These are phyloP conservation scores for Conomelus anceps DNA, from an alignment of 2,888 invertebrate species.

Conservation along the genomic window DNA sequence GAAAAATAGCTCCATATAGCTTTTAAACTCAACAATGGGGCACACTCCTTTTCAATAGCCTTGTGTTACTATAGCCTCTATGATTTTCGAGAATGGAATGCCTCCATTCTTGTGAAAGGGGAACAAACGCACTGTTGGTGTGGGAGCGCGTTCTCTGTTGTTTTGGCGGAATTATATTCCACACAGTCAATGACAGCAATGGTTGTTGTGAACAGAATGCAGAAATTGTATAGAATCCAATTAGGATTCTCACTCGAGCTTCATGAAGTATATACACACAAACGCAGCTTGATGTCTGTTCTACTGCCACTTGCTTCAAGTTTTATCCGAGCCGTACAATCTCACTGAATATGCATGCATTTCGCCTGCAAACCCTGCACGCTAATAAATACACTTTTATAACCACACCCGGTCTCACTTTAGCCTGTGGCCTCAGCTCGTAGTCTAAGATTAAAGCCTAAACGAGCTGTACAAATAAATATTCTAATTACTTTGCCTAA, in stretches of 20 bases:
- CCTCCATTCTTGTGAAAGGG: background rate
- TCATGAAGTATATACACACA: background rate
- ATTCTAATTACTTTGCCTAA: background rate
- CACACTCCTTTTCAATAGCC: background rate
- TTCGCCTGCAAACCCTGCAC: background rate
- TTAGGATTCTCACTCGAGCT: background rate
- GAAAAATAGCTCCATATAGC: background rate
- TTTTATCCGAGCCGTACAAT: background rate
- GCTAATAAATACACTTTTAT: background rate
- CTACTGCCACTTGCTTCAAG: background rate
- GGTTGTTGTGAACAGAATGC: background rate
- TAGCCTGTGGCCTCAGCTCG: background rate
- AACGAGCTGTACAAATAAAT: background rate
- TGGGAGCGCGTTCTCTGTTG: background rate
- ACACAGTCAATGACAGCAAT: background rate
- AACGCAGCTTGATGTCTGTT: background rate
- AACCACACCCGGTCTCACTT: no score
- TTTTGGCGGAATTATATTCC: background rate
- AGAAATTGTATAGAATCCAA: background rate
- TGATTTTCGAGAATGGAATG: background rate
- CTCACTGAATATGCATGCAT: background rate
- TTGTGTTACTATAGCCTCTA: no score
- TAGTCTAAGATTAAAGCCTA: background rate
- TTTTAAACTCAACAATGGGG: background rate
- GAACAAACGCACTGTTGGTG: background rate